Base-by-base conservation (phyloP, 2,113 vertebrate genomes). In the Nibea albiflora region DNA sequence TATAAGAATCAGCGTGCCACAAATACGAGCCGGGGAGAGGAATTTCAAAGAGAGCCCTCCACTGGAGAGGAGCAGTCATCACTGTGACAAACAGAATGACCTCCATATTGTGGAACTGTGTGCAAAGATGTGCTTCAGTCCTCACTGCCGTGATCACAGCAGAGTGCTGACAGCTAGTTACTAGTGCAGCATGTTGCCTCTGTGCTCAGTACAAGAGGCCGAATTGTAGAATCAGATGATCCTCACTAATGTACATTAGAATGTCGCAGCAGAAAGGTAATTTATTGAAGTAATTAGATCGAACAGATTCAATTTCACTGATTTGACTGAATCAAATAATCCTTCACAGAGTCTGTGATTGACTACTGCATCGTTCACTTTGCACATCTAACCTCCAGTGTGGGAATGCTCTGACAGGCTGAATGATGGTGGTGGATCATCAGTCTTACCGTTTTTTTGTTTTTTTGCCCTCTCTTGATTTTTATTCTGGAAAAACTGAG, bases 51-150 rank as follows among this genome's bases (percentile, higher is more conserved):
- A 54, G 74, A 78, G 84, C 81, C 62, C 73, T 77, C 73, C 75
- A 73, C 74, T 84, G 64, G 53, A 85, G 68, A 75, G 56, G 67
- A 84, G 74, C 73, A 52, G 60, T 15, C 62, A 67, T 76, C 72
- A 24, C 31, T 66, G 53, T 66, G 56, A 80, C 52, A 42, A 64
- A 73, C n/a, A 50, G 24, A 68, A 71, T 56, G 3, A 71, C 57
- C 62, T 77, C 71, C 50, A 49, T 28, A 35, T 68, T 39, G 31
- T 56, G 15, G 39, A 50, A 44, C 26, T 53, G 54, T 58, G 47
- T 47, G 44, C 35, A 78, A 39, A 61, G n/a, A 50, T 58, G 31
- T 24, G 49, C 70, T 56, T 78, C 66, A 60, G 0, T 19, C 28
- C 17, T 84, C 22, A 20, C 14, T 54, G 28, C 26, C n/a, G 56